Conservation (phyloP, 2,797 vertebrate genomes). For the Lithobates pipiens region DNA sequence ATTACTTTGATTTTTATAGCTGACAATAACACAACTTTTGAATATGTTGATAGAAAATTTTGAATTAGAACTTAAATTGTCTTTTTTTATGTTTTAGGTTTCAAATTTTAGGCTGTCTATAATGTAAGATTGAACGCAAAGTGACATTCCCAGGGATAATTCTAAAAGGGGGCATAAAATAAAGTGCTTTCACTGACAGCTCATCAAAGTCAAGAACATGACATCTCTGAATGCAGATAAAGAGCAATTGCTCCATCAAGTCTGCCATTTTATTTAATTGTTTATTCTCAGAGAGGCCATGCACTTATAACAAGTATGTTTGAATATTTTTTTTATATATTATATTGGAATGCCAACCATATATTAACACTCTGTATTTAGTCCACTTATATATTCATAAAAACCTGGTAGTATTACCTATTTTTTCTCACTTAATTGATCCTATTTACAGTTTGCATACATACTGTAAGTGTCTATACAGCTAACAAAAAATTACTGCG, state of each 20-base stretch:
- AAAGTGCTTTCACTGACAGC: conserved; percentile 2
- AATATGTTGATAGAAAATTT: background rate
- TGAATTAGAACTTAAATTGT: background rate
- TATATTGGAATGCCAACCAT: background rate
- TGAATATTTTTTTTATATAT: background rate
- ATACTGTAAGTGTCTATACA: too few species aligned
- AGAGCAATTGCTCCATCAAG: conserved; percentile 2
- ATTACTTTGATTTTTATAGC: background rate
- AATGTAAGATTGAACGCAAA: background rate
- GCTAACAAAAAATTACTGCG: too few species aligned
- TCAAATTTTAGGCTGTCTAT: background rate
- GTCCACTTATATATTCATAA: background rate
- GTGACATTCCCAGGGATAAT: background rate
- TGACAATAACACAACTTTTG: background rate
- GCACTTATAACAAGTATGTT: background rate
- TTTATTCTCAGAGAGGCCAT: background rate
- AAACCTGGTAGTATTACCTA: background rate
- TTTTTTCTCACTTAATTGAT: too few species aligned
- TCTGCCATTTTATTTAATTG: background rate
- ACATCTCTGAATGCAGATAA: conserved; percentile 3
- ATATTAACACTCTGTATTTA: background rate
- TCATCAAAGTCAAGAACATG: conserved; percentile 3
- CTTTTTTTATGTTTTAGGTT: background rate
- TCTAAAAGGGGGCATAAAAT: background rate
- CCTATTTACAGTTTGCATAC: too few species aligned